Conservation (phyloP, 2,888 invertebrate genomes). For the Caenorhabditis japonica region DNA sequence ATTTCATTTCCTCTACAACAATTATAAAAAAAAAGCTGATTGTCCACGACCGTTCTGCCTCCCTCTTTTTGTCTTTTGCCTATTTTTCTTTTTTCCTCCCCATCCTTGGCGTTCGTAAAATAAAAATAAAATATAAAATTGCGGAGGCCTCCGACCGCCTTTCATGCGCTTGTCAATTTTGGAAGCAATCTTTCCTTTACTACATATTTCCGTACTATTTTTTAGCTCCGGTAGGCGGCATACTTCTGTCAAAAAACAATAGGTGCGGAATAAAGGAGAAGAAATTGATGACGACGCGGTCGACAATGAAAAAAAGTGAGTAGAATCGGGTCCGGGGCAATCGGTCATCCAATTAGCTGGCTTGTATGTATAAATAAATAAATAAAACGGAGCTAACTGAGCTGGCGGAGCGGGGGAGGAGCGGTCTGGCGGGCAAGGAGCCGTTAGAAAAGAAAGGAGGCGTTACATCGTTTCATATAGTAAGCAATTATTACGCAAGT, state of each 20-base stretch:
- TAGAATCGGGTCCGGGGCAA: slow-evolving; percentile 22
- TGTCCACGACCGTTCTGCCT: no score
- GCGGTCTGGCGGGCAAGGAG: slow-evolving; percentile 8
- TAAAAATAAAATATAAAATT: no score
- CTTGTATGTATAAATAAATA: slow-evolving; percentile 21
- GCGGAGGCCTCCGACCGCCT: no score
- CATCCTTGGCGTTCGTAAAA: no score
- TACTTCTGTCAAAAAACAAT: slow-evolving; percentile 12
- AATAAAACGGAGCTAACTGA: slow-evolving; percentile 10
- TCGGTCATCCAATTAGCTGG: slow-evolving; percentile 45
- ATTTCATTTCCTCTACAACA: no score
- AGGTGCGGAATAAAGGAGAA: background rate
- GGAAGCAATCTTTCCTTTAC: slow-evolving; percentile 1
- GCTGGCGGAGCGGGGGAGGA: slow-evolving; percentile 1
- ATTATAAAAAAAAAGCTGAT: no score
- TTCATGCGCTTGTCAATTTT: slow-evolving; percentile 7
- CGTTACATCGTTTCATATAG: slow-evolving; percentile 47
- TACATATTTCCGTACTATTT: background rate
- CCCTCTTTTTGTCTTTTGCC: no score
- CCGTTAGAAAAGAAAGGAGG: slow-evolving; percentile 20
- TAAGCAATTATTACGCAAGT: slow-evolving; percentile 52
- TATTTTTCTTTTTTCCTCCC: no score
- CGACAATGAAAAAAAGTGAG: slow-evolving; percentile 24
- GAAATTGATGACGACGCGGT: slow-evolving; percentile 7
- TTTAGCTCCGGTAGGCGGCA: slow-evolving; percentile 46